Conservation (phyloP, 2,888 invertebrate genomes). For the Drosophila crucigera region DNA sequence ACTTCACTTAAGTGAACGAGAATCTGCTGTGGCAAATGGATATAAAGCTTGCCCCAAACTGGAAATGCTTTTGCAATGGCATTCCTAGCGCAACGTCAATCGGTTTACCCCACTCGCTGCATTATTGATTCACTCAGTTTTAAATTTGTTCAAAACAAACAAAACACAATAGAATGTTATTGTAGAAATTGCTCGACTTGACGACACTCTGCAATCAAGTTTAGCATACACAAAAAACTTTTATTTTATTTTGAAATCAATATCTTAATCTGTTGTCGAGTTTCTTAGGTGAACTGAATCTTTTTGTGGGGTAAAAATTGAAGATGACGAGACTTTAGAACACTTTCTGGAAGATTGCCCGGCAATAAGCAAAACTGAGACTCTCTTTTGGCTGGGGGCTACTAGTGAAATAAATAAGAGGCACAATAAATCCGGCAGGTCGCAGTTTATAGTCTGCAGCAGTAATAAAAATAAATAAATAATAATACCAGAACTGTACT, state of each 20-base stretch:
- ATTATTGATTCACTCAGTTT: conserved; percentile 33
- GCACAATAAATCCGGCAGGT: too few species aligned
- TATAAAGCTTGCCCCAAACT: conserved; percentile 15
- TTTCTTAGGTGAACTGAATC: background rate
- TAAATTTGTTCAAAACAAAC: conserved; percentile 20
- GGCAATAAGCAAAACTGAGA: background rate
- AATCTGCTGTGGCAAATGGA: conserved; percentile 58
- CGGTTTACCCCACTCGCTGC: conserved; percentile 21
- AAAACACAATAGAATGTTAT: background rate
- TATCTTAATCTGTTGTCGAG: background rate
- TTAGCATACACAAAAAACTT: background rate
- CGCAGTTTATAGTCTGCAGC: background rate
- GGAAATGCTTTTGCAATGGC: conserved; percentile 37
- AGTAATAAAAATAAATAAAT: background rate
- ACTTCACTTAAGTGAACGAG: conserved; percentile 54
- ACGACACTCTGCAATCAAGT: background rate
- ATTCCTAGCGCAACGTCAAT: conserved; percentile 33
- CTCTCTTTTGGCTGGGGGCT: too few species aligned
- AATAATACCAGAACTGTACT: background rate
- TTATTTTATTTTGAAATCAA: background rate
- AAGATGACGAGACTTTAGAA: background rate
- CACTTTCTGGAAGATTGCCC: background rate
- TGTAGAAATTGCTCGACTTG: background rate
- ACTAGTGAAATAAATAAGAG: too few species aligned
- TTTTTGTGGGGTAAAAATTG: background rate